Conservation (phyloP, 2,888 invertebrate species). For the Endotricha flammealis region DNA sequence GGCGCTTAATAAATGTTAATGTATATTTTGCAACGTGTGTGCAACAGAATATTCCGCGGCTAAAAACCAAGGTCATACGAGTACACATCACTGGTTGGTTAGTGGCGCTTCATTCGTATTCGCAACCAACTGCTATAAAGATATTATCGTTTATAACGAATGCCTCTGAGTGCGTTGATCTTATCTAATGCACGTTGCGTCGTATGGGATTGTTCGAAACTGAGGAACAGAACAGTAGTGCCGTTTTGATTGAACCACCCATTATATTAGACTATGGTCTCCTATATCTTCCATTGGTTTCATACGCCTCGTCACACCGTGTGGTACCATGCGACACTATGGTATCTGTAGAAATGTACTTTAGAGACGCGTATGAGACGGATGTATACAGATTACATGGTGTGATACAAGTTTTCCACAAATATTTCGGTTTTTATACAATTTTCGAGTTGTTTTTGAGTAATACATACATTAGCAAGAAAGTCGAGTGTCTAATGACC, state of each 20-base stretch:
- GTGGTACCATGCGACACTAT: too few relatives aligned
- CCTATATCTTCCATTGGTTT: too few relatives aligned
- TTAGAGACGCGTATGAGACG: too few relatives aligned
- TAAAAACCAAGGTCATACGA: conserved; percentile 30
- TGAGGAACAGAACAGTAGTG: conserved; percentile 1
- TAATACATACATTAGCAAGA: too few relatives aligned
- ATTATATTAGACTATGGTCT: too few relatives aligned
- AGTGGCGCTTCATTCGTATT: conserved; percentile 40
- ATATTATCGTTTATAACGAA: conserved; percentile 45
- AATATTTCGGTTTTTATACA: too few relatives aligned
- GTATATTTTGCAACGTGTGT: conserved; percentile 3
- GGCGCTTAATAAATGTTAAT: conserved; percentile 13
- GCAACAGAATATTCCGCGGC: conserved; percentile 29
- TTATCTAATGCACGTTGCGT: conserved; percentile 33
- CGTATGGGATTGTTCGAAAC: conserved; percentile 17
- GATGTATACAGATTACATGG: too few relatives aligned
- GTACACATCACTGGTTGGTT: conserved; percentile 20
- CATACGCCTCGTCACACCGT: too few relatives aligned
- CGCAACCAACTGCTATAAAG: conserved; percentile 38
- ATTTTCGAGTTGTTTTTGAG: too few relatives aligned
- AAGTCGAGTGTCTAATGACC: conserved; percentile 41
- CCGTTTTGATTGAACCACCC: neutral
- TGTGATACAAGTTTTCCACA: too few relatives aligned
- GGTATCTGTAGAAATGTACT: too few relatives aligned
- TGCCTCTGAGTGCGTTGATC: conserved; percentile 43